Conservation (phyloP, 2,888 invertebrate genomes). For the Synanthedon myopaeformis region DNA sequence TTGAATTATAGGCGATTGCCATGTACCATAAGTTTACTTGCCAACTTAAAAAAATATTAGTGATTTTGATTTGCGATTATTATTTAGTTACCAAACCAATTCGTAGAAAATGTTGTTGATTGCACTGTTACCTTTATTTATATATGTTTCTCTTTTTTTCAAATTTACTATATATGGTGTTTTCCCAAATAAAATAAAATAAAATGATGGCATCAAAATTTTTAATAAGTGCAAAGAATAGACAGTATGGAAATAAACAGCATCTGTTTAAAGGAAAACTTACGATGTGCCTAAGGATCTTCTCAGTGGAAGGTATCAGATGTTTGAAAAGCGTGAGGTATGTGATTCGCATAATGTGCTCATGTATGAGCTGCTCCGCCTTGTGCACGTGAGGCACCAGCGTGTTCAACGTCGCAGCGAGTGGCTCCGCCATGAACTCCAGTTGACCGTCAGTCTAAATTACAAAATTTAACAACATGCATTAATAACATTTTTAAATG, state of each 20-base stretch:
- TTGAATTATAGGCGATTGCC: too few species aligned
- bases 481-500: neutral
- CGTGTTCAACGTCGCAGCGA: slow-evolving; percentile 42
- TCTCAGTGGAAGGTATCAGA: slow-evolving; percentile 55
- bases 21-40: too few species aligned
- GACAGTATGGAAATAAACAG: neutral
- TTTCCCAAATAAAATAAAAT: too few species aligned
- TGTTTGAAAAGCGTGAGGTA: slow-evolving; percentile 55
- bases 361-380: slow-evolving; percentile 53
- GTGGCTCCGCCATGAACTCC: slow-evolving; percentile 54
- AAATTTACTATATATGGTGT: too few species aligned
- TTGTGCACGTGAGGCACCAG: slow-evolving; percentile 44
- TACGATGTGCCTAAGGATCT: slow-evolving; percentile 53
- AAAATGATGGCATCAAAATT: too few species aligned
- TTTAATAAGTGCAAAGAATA: neutral
- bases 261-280: neutral
- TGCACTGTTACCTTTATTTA: too few species aligned
- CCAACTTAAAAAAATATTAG: too few species aligned
- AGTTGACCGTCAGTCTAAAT: slow-evolving; percentile 56
- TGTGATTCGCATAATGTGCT: slow-evolving; percentile 54
- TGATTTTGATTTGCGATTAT: too few species aligned
- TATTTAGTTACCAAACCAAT: too few species aligned
- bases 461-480: neutral
- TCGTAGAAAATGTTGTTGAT: too few species aligned
- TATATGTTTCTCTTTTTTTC: too few species aligned